These are phyloP conservation scores for Spatulosminthurus flaviceps DNA, from an alignment of 2,888 invertebrate species.

Conservation along the genomic window DNA sequence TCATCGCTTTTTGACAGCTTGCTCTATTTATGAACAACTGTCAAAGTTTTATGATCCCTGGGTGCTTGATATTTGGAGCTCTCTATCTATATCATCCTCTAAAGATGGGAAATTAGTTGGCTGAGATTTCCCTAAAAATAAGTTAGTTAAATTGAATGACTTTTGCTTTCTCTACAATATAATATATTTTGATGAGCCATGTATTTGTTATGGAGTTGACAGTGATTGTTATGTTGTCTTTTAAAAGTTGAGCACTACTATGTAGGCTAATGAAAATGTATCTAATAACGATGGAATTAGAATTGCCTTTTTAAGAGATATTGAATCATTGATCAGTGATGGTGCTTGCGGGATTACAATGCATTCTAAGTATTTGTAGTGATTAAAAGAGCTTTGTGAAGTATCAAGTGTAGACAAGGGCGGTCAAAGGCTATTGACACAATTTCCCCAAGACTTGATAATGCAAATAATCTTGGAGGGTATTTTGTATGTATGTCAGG, in stretches of 20 bases:
- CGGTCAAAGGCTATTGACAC: constrained; percentile 51
- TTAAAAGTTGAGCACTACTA: not conserved
- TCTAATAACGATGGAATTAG: not conserved
- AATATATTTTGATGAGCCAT: too few species aligned
- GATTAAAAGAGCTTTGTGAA: not conserved
- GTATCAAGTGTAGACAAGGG: constrained; percentile 40
- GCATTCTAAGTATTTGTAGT: not conserved
- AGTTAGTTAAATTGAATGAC: too few species aligned
- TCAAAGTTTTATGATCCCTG: too few species aligned
- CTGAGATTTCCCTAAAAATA: too few species aligned
- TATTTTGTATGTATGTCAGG: too few species aligned
- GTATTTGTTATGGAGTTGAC: too few species aligned
- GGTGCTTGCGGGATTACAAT: not conserved
- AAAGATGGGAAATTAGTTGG: too few species aligned
- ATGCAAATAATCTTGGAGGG: not conserved
- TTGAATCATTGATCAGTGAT: constrained; percentile 9
- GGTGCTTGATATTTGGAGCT: too few species aligned
- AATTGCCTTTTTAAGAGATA: constrained; percentile 1
- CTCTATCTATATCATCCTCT: not conserved
- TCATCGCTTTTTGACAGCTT: too few species aligned
- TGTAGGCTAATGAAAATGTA: not conserved
- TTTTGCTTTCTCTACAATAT: too few species aligned
- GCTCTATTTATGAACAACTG: too few species aligned
- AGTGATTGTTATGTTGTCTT: too few species aligned
- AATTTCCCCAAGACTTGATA: constrained; percentile 32